A percentile compares a stretch with the other conserved stretches of the same genome.
phyloP scores from a whole-genome alignment of 2,888 invertebrate species.

The Caenorhabditis plicata region DNA sequence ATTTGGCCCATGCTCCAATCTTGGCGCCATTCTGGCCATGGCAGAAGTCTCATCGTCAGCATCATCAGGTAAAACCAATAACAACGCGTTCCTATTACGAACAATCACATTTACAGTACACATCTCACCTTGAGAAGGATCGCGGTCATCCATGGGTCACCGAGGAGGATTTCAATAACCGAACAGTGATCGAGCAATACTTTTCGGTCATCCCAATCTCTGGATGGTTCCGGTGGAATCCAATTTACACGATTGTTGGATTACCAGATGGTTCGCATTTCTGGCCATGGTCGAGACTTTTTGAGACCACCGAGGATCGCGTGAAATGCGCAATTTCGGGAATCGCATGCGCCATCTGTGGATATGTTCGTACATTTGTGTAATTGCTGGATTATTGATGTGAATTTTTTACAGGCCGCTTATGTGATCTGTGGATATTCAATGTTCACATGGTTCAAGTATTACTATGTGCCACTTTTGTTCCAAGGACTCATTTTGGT shows the following conservation, averaged over 20 bases:
- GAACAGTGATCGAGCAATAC: constrained; percentile 42
- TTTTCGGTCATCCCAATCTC: constrained; percentile 56
- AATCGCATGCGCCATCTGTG: constrained; percentile 45
- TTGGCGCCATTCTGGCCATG: constrained; percentile 59
- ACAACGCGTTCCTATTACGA: too few species aligned
- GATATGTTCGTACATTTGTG: constrained; percentile 35
- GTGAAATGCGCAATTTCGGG: constrained; percentile 58
- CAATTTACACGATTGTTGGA: constrained; percentile 61
- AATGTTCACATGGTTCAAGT: constrained; percentile 48
- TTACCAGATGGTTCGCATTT: constrained; percentile 65
- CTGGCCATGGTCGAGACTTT: constrained; percentile 59
- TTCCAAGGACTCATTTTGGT: constrained; percentile 58
- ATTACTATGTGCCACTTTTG: constrained; percentile 55
- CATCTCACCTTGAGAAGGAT: constrained; percentile 57
- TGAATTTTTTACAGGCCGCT: constrained; percentile 26
- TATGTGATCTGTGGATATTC: constrained; percentile 40
- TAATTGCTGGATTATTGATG: neutral
- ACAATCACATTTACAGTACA: too few species aligned
- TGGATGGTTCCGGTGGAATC: constrained; percentile 63
- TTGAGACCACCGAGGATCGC: constrained; percentile 55
- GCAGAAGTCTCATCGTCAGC: constrained; percentile 57
- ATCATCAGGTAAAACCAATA: too few species aligned
- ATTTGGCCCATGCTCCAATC: constrained; percentile 56
- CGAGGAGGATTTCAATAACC: constrained; percentile 41
- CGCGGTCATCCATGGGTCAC: constrained; percentile 59